Base-by-base conservation (phyloP, 2,888 invertebrate genomes). In the Pandemis corylana region DNA sequence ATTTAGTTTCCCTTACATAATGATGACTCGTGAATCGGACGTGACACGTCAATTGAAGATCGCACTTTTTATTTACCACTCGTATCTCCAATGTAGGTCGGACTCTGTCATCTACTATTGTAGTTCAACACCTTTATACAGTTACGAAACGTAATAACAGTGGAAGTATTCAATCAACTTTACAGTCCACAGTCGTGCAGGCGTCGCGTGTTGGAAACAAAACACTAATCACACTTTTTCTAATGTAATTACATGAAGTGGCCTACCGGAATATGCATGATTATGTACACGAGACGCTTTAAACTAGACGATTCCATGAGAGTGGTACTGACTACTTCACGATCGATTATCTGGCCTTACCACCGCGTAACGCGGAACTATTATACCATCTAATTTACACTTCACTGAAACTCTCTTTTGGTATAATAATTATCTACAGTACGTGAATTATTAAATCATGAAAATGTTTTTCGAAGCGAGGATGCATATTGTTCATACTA, bases 81-180 rank as follows among this genome's bases (percentile, higher is more conserved):
- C 72, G 20, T 44, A 53, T 13, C 68, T 51, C 63, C 10, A 65
- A 59, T 76, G 61, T 75, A 65, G 76, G 71, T 71, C 75, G 68
- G n/a, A 61, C 61, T 20, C 61, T 69, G 64, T 76, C 66, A 67
- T 67, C 44, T 42, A 69, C 74, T 66, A 74, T 74, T 66, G 69
- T 70, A 56, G 59, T 63, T 64, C 46, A 65, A 72, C 64, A 74
- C 71, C 76, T 71, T 73, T 63, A 68, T 72, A 68, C 73, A 36
- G 68, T 76, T 79, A 76, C 71, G 80, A 77, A 75, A 79, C 75
- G 70, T 78, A 78, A 79, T 76, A 61, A 76, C 75, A 74, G 76
- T 73, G 73, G 70, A 74, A 77, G 69, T 77, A 65, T 64, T 53
- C 71, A 76, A 75, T 76, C 69, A 72, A 36, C 28, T 28, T 59